Conservation (phyloP, 2,113 vertebrate species). For the Menura novaehollandiae region DNA sequence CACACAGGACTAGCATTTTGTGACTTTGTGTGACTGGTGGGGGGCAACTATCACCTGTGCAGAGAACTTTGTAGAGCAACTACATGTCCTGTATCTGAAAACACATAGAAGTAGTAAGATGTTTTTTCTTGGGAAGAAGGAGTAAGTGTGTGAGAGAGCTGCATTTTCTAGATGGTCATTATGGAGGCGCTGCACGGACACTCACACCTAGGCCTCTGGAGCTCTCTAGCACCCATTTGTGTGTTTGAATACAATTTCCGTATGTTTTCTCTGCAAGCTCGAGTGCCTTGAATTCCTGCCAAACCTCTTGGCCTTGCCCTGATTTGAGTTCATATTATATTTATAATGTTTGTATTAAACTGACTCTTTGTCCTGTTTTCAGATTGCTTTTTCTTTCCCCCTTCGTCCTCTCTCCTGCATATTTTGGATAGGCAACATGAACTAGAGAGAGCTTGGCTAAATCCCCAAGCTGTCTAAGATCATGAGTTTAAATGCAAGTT, state of each 20-base stretch:
- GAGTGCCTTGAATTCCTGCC: slow-evolving; percentile 60
- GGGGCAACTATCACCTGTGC: not conserved
- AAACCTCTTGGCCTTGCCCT: slow-evolving; percentile 66
- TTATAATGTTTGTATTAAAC: slow-evolving; percentile 76
- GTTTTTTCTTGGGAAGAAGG: not conserved
- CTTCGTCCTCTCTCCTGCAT: slow-evolving; percentile 56
- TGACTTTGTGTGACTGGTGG: not conserved
- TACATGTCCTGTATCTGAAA: not conserved
- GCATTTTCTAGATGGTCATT: not conserved
- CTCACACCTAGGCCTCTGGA: not conserved
- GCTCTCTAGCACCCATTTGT: not conserved
- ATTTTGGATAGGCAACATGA: slow-evolving; percentile 62
- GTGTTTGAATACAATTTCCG: slow-evolving; percentile 33
- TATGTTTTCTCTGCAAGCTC: slow-evolving; percentile 58
- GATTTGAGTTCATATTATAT: slow-evolving; percentile 74
- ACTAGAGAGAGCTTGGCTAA: slow-evolving; percentile 55
- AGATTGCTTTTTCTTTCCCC: slow-evolving; percentile 55
- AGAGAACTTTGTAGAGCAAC: not conserved
- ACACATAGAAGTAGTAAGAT: not conserved
- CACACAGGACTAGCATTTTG: fast-evolving
- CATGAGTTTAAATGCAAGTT: slow-evolving; percentile 71
- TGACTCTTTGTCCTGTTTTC: slow-evolving; percentile 71
- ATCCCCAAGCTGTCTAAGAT: slow-evolving; percentile 61
- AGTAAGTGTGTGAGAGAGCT: not conserved
- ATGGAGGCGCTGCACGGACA: not conserved